Conservation (phyloP, 2,888 invertebrate genomes). For the Chaetogeoica ovagalla region DNA sequence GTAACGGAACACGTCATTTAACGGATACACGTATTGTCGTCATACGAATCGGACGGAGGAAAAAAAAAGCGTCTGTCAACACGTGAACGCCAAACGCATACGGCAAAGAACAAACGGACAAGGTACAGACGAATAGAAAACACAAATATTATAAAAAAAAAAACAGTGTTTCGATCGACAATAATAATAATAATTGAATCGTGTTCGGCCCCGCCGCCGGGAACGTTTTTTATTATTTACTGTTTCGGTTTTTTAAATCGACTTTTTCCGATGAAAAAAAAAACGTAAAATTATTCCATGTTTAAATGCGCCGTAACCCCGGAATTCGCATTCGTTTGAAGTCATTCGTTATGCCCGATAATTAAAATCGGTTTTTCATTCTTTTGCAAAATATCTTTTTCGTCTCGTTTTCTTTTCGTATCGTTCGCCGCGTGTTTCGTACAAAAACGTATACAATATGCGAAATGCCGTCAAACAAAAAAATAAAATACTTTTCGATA, state of each 20-base stretch:
- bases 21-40: no score
- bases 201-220: no score
- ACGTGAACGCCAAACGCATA: background rate
- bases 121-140: constrained; percentile 11
- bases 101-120: background rate
- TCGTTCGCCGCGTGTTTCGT: background rate
- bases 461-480: background rate
- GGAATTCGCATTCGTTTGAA: constrained; percentile 46
- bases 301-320: constrained; percentile 31
- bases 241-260: background rate
- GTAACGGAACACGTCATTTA: constrained; percentile 1
- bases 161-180: no score
- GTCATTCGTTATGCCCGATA: constrained; percentile 36
- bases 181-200: no score
- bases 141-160: no score
- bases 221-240: background rate
- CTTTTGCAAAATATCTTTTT: constrained; percentile 10
- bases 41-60: no score
- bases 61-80: constrained; percentile 25
- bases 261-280: background rate
- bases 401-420: background rate
- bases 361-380: constrained; percentile 14
- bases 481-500: constrained; percentile 35
- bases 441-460: background rate
- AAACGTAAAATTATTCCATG: background rate